phyloP scores from a whole-genome alignment of 1,140 invertebrate species.

The Drosophila carrolli region DNA sequence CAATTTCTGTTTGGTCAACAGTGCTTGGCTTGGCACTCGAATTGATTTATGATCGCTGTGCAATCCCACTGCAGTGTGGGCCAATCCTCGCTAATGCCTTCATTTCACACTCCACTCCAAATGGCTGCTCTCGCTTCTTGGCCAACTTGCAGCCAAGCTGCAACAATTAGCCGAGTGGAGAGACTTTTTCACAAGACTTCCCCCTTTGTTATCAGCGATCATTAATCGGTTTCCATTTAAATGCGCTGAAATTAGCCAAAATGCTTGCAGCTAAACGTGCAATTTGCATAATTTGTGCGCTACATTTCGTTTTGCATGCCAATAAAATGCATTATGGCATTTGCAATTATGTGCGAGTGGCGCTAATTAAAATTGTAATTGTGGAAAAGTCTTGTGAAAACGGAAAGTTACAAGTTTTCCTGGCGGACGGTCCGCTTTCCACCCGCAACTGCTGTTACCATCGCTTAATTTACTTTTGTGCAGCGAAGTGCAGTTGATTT shows the following conservation, averaged over 20 bases:
- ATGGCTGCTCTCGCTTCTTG: conserved; percentile 32
- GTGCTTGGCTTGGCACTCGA: not conserved
- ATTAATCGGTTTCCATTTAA: conserved; percentile 61
- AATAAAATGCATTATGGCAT: conserved; percentile 70
- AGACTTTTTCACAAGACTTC: conserved; percentile 48
- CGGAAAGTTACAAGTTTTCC: conserved; percentile 58
- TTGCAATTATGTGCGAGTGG: conserved; percentile 61
- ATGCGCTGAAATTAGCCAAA: conserved; percentile 62
- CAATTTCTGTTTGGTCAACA: conserved; percentile 19
- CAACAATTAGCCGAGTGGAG: conserved; percentile 20
- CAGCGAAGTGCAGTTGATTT: conserved; percentile 60
- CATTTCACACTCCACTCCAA: conserved; percentile 26
- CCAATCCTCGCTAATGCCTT: conserved; percentile 28
- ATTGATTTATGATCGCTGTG: conserved; percentile 38
- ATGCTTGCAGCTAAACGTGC: conserved; percentile 47
- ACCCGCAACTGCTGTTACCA: conserved; percentile 2
- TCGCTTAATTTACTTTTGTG: conserved; percentile 14
- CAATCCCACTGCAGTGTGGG: conserved; percentile 24
- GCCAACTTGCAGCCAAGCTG: conserved; percentile 18
- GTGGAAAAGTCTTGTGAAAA: conserved; percentile 58
- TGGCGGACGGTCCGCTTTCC: conserved; percentile 13
- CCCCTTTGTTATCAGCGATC: conserved; percentile 45
- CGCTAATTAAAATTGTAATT: conserved; percentile 67
- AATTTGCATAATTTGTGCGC: conserved; percentile 64
- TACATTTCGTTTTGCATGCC: conserved; percentile 53